Evolutionary conservation across 2,113 vertebrate species (phyloP).

Genomic region (Pluvianellus socialis): DNA sequence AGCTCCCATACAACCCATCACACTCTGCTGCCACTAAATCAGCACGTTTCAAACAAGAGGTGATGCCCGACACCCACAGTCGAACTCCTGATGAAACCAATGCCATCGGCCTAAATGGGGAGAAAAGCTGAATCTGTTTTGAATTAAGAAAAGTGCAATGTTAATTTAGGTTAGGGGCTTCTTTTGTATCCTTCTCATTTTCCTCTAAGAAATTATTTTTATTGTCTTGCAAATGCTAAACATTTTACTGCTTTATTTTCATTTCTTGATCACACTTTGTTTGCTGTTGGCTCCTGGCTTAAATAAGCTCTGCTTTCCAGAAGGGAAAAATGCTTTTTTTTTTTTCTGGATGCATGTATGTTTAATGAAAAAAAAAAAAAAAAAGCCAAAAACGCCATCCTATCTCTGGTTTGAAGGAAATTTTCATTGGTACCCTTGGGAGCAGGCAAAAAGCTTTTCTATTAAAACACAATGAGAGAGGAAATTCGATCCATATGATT

Average conservation of each 20-base stretch:
- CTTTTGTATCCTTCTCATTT: background rate
- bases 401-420: conserved; percentile 13
- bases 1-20: background rate
- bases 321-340: background rate
- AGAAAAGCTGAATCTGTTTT: background rate
- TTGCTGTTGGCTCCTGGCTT: background rate
- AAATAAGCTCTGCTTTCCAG: conserved; percentile 15
- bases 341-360: conserved; percentile 18
- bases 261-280: background rate
- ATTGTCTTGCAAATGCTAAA: conserved; percentile 30
- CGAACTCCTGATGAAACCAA: background rate
- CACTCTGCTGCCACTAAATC: background rate
- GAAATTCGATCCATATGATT: conserved; percentile 47
- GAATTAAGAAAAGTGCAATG: background rate
- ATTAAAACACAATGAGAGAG: conserved; percentile 29
- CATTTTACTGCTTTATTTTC: conserved; percentile 41
- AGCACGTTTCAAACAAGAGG: background rate
- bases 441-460: conserved; percentile 26
- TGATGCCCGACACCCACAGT: background rate
- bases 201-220: conserved; percentile 10
- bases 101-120: background rate
- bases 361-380: background rate
- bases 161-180: background rate
- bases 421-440: conserved; percentile 11
- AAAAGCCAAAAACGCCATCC: background rate